A percentile compares a stretch with the other conserved stretches of the same genome.
Evolutionary conservation across 2,113 vertebrate genomes (phyloP).

Genomic region (Labrus mixtus): DNA sequence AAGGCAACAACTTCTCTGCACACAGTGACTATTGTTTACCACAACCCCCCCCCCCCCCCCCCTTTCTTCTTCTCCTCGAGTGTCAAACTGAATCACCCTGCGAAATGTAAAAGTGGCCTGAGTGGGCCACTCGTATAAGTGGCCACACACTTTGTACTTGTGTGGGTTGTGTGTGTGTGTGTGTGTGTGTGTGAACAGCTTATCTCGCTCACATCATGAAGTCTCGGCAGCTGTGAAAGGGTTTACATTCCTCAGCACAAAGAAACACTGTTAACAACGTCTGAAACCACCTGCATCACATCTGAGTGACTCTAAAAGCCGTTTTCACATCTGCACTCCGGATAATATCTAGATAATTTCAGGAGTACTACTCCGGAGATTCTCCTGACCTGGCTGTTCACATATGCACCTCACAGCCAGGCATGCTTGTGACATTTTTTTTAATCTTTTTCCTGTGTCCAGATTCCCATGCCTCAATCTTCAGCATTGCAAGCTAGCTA

Average conservation of each 20-base stretch:
- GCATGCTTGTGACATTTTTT: too few relatives aligned
- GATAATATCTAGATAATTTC: too few relatives aligned
- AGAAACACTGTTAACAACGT: slow-evolving; percentile 55
- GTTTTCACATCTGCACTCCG: too few relatives aligned
- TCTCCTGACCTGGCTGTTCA: too few relatives aligned
- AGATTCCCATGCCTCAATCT: too few relatives aligned
- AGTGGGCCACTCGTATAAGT: slow-evolving; percentile 41
- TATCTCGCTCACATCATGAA: slow-evolving; percentile 63
- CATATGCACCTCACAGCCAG: too few relatives aligned
- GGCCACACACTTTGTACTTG: slow-evolving; percentile 32
- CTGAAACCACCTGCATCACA: neutral
- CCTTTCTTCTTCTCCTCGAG: slow-evolving; percentile 33
- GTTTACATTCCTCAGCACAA: slow-evolving; percentile 61
- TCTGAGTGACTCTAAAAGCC: neutral
- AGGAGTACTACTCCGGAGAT: too few relatives aligned
- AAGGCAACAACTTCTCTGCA: slow-evolving; percentile 48
- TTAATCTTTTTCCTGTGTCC: too few relatives aligned
- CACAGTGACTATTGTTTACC: slow-evolving; percentile 67
- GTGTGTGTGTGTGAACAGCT: slow-evolving; percentile 27
- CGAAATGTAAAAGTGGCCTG: slow-evolving; percentile 63
- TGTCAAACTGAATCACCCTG: slow-evolving; percentile 51
- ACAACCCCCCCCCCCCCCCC: neutral
- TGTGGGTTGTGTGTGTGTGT: neutral
- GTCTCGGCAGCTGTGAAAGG: slow-evolving; percentile 41
- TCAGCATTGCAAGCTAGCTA: too few relatives aligned